Conservation (phyloP, 1,140 invertebrate genomes). For the Ericerus pela region DNA sequence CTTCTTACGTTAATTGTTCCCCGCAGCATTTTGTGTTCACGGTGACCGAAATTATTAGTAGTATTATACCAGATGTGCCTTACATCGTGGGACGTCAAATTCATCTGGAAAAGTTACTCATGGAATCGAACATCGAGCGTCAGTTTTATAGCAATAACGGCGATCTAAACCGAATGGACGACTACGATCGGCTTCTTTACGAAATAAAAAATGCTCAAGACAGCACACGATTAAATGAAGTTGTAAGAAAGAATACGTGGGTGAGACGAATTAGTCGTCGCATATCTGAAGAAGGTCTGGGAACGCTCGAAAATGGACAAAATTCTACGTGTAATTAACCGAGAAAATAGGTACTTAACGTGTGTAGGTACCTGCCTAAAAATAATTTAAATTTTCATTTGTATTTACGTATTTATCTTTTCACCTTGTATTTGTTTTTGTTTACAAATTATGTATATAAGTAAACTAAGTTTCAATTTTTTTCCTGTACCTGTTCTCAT, state of each 20-base stretch:
- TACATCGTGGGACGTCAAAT: neutral
- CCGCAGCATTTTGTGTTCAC: conserved; percentile 1
- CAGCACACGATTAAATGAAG: neutral
- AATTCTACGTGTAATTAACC: too few species aligned
- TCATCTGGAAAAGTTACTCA: neutral
- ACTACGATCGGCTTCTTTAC: neutral
- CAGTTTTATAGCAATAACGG: neutral
- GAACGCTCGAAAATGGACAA: too few species aligned
- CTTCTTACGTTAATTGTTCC: neutral
- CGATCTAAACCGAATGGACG: neutral
- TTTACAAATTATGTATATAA: too few species aligned
- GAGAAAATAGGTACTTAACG: too few species aligned
- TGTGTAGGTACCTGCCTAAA: too few species aligned
- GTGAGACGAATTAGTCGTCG: neutral
- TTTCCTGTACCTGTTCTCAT: too few species aligned
- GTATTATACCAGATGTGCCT: neutral
- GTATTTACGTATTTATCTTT: too few species aligned
- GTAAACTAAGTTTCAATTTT: too few species aligned
- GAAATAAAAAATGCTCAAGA: neutral
- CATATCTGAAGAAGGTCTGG: neutral
- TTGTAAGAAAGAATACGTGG: neutral
- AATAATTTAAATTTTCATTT: too few species aligned
- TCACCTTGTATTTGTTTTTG: too few species aligned
- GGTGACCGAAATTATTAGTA: neutral
- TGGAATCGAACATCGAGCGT: neutral